Conservation (phyloP, 2,797 vertebrate species). For the Arnoldichthys spilopterus region DNA sequence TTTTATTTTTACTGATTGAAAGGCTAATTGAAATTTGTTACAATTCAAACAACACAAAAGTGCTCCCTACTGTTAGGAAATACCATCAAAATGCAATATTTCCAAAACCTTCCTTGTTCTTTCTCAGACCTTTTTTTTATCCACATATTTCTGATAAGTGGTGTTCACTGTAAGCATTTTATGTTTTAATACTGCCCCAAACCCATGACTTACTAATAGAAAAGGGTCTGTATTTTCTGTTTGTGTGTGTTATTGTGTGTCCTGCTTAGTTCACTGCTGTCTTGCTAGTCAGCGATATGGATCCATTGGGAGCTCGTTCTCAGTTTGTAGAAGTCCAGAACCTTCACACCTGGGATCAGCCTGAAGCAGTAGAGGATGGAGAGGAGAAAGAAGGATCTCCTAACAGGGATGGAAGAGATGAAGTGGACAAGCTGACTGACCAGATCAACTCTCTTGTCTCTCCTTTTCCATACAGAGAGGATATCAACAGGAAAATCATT, state of each 20-base stretch:
- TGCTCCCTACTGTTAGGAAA: neutral
- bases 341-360: conserved; percentile 84
- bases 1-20: neutral
- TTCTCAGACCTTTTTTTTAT: neutral
- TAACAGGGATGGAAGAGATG: conserved; percentile 56
- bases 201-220: neutral
- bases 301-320: conserved; percentile 96
- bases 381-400: conserved; percentile 59
- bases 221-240: conserved; percentile 9
- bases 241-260: conserved; percentile 20
- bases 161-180: neutral
- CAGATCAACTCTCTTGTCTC: conserved; percentile 75
- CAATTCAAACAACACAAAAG: neutral
- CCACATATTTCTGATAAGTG: neutral
- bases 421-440: conserved; percentile 61
- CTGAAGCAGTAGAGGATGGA: conserved; percentile 54
- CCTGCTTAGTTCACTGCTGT: conserved; percentile 35
- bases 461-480: conserved; percentile 88
- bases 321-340: conserved; percentile 90
- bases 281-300: conserved; percentile 78
- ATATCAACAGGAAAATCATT: conserved; percentile 91
- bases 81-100: neutral
- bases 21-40: neutral
- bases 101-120: neutral
- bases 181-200: neutral